Base-by-base conservation (phyloP, 1,140 invertebrate species). In the Neodiprion virginianus region DNA sequence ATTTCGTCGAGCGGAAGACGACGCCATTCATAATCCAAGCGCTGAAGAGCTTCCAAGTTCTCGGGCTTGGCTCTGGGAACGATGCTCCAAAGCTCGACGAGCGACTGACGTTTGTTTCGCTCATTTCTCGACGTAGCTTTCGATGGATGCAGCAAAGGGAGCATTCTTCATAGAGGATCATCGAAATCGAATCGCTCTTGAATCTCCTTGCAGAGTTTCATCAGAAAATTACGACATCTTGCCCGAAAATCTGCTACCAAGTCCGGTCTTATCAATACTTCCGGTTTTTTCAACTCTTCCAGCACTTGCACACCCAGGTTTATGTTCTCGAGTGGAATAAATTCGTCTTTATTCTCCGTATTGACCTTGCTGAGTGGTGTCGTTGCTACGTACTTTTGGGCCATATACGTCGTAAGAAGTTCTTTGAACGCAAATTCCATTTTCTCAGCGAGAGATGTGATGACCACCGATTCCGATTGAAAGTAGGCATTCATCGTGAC, bases 371-470 rank as follows among this genome's bases (percentile, higher is more conserved):
- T 53, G 48, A 72, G 67, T 53, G 65, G 48, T 5, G 67, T 74
- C 21, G 47, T 67, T 7, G 66, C 67, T 53, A 76, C 72, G n/a
- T 69, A 74, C 48, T 69, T 66, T 69, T 53, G 73, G 2, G 61
- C 49, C 72, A 76, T 66, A 69, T 75, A 76, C 49, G 73, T 67
- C 48, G 48, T 68, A n/a, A 76, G 66, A 67, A 75, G 67, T 74
- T 76, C 75, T 12, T 65, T 17, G 17, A 69, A 76, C 28, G 73
- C 48, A 74, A 0, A 61, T 48, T 75, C 65, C 70, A 73, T 75
- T 74, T 74, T 74, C 50, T 74, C 48, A 74, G 73, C 73, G n/a
- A 74, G 65, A 65, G 73, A 67, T 75, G 71, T 72, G 28, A 75
- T 72, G 17, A 73, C 67, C 9, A 75, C 74, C 23, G 69, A 72